Base-by-base conservation (phyloP, 2,888 invertebrate species). In the Stomorhina lunata region DNA sequence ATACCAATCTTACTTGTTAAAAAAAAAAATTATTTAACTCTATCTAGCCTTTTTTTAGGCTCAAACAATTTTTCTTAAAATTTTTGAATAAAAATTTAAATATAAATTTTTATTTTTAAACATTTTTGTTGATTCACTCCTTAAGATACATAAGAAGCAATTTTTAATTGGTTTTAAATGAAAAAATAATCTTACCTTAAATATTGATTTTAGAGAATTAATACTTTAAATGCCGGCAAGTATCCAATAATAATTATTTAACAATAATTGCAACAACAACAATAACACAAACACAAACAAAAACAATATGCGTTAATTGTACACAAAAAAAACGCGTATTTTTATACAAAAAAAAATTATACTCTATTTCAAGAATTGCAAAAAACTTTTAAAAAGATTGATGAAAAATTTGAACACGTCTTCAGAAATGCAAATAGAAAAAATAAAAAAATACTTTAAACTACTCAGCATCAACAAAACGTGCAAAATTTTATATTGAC, bases 331-430 rank as follows among this genome's bases (percentile, higher is more conserved):
- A 34, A n/a, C n/a, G 9, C 10, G 9, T 4, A 15, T 40, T 3
- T n/a, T 72, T 59, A 71, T 34, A 4, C 22, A 72, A 73, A 25
- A 3, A 50, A 2, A 55, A 1, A 43, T 57, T 17, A 20, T 15
- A 45, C 22, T 22, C 43, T 40, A 37, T 53, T 61, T 15, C 22
- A 43, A 29, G 29, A 63, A 73, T 20, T 50, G 32, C 12, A 43
- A n/a, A 40, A 63, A 22, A 63, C 40, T 43, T 32, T 10, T 12
- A 15, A 43, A 27, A 20, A 34, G 45, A 48, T 32, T 50, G 66
- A 9, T 34, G 12, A 65, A 63, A 69, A 53, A 10, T 34, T 66
- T 29, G n/a, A 76, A 76, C 71, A 59, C 71, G 59, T 77, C 48
- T 22, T 66, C 80, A 72, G 45, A 63, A 40, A 63, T 37, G 25